Base-by-base conservation (phyloP, 2,888 invertebrate genomes). In the Himalopsyche anomala region DNA sequence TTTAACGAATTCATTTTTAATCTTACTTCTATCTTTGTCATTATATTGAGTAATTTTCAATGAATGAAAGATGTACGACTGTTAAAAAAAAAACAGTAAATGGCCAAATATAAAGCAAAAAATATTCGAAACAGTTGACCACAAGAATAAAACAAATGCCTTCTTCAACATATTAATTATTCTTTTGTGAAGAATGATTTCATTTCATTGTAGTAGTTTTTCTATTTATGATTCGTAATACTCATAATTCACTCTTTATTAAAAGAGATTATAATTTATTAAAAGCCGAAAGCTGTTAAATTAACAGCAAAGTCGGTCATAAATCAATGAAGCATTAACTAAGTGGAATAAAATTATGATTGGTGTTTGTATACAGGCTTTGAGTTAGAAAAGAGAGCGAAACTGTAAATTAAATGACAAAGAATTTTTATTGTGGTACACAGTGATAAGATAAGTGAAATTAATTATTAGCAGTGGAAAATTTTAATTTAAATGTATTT, bases 121-220 rank as follows among this genome's bases (percentile, higher is more conserved):
- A n/a, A n/a, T 55, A 15, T 36, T 15, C 91, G 89, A 92, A 91
- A 89, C 92, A 91, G 51, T 51, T 15, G 15, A 51, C 12, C 51
- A 15, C 15, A 51, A 1, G 51, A 51, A 51, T 51, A 51, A 51
- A 51, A 15, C 51, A 51, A 12, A 5, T 51, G 5, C 2, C 15
- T 51, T 15, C 15, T 15, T 6, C 51, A 51, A 51, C 12, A 51
- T 51, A 15, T 6, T n/a, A n/a, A n/a, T n/a, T 42, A 42, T 51
- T 15, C 15, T 51, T 51, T 15, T 12, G 15, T 51, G 15, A 8
- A 45, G 8, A 45, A 11, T 45, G 45, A 45, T 45, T 45, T 45
- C 5, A 8, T 42, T 42, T 42, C 9, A 42, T 45, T 45, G 9
- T 9, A 9, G 51, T 15, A 15, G 15, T 15, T 51, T 51, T 38